These are phyloP conservation scores for Pygoscelis adeliae DNA, from an alignment of 2,113 vertebrate species.

Conservation along the genomic window DNA sequence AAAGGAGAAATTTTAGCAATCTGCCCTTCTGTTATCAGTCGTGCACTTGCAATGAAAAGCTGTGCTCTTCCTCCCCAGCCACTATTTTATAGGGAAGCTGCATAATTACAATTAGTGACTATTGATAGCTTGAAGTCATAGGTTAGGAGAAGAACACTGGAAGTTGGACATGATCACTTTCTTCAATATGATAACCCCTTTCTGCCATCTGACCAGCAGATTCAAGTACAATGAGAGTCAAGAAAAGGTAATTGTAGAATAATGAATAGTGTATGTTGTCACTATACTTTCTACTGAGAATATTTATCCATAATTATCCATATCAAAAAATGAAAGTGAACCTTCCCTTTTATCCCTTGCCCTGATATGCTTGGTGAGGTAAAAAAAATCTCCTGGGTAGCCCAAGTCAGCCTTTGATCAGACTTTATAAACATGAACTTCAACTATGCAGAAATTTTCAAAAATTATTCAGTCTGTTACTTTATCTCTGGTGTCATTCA, in stretches of 20 bases:
- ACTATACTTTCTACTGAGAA: not conserved
- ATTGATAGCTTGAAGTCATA: not conserved
- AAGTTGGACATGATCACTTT: not conserved
- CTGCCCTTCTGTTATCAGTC: not conserved
- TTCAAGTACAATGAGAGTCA: not conserved
- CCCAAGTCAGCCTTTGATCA: slow-evolving; percentile 10
- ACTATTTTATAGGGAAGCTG: not conserved
- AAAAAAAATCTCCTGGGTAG: not conserved
- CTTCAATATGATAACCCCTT: not conserved
- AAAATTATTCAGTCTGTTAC: not conserved
- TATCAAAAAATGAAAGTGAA: not conserved
- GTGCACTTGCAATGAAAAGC: not conserved
- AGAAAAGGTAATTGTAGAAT: not conserved
- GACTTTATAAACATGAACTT: not conserved
- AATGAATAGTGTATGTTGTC: not conserved
- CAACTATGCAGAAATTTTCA: not conserved
- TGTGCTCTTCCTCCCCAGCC: not conserved
- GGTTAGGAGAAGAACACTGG: not conserved
- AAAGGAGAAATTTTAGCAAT: not conserved
- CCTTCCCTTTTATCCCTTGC: not conserved
- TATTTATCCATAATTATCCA: slow-evolving; percentile 10
- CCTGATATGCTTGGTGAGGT: not conserved
- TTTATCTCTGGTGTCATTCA: not conserved
- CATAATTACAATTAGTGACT: not conserved
- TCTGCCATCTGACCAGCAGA: not conserved